Evolutionary conservation across 2,113 vertebrate genomes (phyloP), one percentile per base, ranked within the genome.

Genomic region (Numenius arquata): DNA sequence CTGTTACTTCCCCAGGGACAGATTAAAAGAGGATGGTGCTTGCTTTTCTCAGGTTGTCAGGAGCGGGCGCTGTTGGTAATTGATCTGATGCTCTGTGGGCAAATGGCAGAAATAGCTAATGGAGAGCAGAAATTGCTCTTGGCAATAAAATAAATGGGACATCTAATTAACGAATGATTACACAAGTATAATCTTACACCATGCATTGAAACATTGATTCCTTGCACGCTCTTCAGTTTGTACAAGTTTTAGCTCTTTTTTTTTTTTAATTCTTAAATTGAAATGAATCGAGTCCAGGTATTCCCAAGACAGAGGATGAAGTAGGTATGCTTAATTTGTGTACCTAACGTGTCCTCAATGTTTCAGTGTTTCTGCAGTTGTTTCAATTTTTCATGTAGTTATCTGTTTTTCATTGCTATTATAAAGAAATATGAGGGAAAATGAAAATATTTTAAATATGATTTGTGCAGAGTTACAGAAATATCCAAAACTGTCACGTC

Each of bases 1-100:
- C 34, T 43, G 25, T 30, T 26, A 48, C 58, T 11, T 72, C 32
- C 47, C 53, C 0, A 0, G 4, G 22, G 59, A 30, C 27, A 58
- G 50, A 14, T 74, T 16, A 41, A 77, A 79, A 50, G 52, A 40
- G 53, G 58, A 36, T 65, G 63, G 7, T 52, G 82, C 21, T 62
- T 72, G 26, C 34, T 48, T n/a, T 15, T 52, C 58, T 61, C 58
- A 41, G 59, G 34, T 34, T 90, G 19, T 72, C 56, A 74, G 18
- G 47, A 26, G 2, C 4, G 4, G 0, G 12, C 45, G 41, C 32
- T 63, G 83, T 36, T 41, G 73, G 48, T 34, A 47, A n/a, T 6
- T 63, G 40, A 75, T 55, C 12, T 36, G 11, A 8, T 43, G 36
- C 52, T 87, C 75, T 45, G 38, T 9, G 43, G 55, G 52, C 12